A percentile compares a stretch with the other conserved stretches of the same genome.
Conservation (phyloP, 2,888 invertebrate genomes). For the Pyrocoelia pectoralis region DNA sequence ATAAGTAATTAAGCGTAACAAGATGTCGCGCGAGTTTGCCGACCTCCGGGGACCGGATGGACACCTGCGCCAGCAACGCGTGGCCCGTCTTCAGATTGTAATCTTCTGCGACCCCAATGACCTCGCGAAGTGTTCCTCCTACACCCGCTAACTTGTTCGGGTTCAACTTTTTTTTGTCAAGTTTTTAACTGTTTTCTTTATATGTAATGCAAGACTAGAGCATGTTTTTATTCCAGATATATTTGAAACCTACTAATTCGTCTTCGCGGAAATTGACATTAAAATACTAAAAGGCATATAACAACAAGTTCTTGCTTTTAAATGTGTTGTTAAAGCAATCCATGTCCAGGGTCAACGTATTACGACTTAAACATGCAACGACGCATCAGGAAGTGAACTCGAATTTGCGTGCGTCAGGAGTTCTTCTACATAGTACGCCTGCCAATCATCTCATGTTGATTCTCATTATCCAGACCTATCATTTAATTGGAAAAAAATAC, state of each 20-base stretch:
- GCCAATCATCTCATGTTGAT: slow-evolving; percentile 40
- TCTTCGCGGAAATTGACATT: neutral
- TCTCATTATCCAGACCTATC: slow-evolving; percentile 35
- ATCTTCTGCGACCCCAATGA: slow-evolving; percentile 54
- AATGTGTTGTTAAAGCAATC: slow-evolving; percentile 27
- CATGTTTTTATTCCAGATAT: slow-evolving; percentile 11
- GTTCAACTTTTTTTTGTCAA: slow-evolving; percentile 39
- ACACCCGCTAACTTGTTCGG: slow-evolving; percentile 53
- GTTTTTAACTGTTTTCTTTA: slow-evolving; percentile 22
- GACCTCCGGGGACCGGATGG: slow-evolving; percentile 47
- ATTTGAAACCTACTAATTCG: slow-evolving; percentile 5
- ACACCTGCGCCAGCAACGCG: slow-evolving; percentile 58
- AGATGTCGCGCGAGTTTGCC: slow-evolving; percentile 53
- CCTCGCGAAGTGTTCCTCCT: slow-evolving; percentile 55
- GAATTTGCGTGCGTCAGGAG: slow-evolving; percentile 43
- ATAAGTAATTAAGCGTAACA: slow-evolving; percentile 58
- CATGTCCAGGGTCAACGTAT: slow-evolving; percentile 49
- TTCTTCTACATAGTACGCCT: slow-evolving; percentile 34
- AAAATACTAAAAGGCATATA: slow-evolving; percentile 6
- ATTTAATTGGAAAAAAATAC: slow-evolving; percentile 36
- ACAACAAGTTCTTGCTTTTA: slow-evolving; percentile 1
- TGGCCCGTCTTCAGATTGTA: slow-evolving; percentile 57
- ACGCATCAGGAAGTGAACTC: slow-evolving; percentile 44
- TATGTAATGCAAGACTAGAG: neutral
- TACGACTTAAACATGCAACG: slow-evolving; percentile 46